Percentiles rank a stretch among this genome's conserved stretches.
These are phyloP conservation scores for Hippopotamus amphibius DNA, from an alignment of 2,113 vertebrate genomes.

Conservation along the genomic window DNA sequence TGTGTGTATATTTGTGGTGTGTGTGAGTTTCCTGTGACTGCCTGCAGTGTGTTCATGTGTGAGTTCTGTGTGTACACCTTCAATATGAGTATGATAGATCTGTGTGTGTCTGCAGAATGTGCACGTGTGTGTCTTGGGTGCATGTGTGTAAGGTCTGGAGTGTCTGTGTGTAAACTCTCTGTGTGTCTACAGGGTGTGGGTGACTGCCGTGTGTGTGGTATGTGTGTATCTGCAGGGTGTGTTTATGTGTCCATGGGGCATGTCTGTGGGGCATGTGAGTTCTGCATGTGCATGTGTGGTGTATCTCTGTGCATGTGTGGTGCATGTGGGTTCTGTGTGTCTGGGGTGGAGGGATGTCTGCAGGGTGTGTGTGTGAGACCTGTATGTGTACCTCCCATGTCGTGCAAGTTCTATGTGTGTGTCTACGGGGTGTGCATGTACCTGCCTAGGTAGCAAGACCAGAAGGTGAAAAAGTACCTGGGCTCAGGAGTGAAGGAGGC, in stretches of 20 bases:
- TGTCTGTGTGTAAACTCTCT: background rate
- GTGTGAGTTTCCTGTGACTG: background rate
- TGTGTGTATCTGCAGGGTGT: background rate
- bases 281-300: too few relatives aligned
- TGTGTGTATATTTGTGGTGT: background rate
- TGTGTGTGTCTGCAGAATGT: background rate
- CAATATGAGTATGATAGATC: background rate
- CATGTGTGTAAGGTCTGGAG: background rate
- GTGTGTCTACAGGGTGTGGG: background rate
- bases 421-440: background rate
- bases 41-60: background rate
- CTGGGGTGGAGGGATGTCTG: too few relatives aligned
- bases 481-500: background rate
- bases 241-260: background rate
- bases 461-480: background rate
- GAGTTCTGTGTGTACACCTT: background rate
- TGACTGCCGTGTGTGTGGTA: background rate
- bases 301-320: background rate
- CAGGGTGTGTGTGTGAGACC: background rate
- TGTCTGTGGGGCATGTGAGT: too few relatives aligned
- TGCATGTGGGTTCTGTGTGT: background rate
- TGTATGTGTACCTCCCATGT: background rate
- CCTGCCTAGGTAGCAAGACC: background rate
- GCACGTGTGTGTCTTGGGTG: background rate
- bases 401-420: background rate